Conservation (phyloP, 1,140 invertebrate species). For the Augochlora pura region DNA sequence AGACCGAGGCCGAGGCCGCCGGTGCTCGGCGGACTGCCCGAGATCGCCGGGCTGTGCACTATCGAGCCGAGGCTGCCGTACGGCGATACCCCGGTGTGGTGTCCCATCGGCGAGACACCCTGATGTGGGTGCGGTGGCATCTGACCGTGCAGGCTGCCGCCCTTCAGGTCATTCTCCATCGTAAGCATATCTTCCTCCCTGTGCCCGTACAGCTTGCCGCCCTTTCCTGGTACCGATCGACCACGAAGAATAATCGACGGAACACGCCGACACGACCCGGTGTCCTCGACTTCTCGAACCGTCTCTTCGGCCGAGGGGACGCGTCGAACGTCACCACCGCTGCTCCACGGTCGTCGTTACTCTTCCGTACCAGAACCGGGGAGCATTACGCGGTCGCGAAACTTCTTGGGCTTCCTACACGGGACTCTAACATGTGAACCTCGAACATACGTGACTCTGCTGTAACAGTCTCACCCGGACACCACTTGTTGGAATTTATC, state of each 20-base stretch:
- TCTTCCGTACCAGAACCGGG: too few relatives aligned
- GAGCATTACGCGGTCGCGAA: slow-evolving; percentile 1
- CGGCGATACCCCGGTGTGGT: slow-evolving; percentile 81
- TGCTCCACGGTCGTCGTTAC: not conserved
- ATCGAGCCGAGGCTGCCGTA: slow-evolving; percentile 87
- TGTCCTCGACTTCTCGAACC: too few relatives aligned
- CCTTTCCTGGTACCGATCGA: slow-evolving; percentile 69
- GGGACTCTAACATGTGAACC: slow-evolving; percentile 3
- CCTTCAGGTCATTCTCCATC: slow-evolving; percentile 93
- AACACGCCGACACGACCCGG: slow-evolving; percentile 23
- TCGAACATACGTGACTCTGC: not conserved
- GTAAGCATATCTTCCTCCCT: slow-evolving; percentile 90
- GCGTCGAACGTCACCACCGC: not conserved
- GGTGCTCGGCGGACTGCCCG: slow-evolving; percentile 80
- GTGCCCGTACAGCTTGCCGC: slow-evolving; percentile 86
- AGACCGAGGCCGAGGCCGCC: slow-evolving; percentile 63
- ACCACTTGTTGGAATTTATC: slow-evolving; percentile 35
- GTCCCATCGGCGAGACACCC: slow-evolving; percentile 81
- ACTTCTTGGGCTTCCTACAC: too few relatives aligned
- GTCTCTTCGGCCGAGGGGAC: not conserved
- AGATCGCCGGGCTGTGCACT: slow-evolving; percentile 82
- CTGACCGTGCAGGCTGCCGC: slow-evolving; percentile 88
- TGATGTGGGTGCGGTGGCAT: slow-evolving; percentile 88
- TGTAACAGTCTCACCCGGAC: not conserved
- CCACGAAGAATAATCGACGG: slow-evolving; percentile 50